Conservation (phyloP, 2,797 vertebrate species). For the Silurus aristotelis region DNA sequence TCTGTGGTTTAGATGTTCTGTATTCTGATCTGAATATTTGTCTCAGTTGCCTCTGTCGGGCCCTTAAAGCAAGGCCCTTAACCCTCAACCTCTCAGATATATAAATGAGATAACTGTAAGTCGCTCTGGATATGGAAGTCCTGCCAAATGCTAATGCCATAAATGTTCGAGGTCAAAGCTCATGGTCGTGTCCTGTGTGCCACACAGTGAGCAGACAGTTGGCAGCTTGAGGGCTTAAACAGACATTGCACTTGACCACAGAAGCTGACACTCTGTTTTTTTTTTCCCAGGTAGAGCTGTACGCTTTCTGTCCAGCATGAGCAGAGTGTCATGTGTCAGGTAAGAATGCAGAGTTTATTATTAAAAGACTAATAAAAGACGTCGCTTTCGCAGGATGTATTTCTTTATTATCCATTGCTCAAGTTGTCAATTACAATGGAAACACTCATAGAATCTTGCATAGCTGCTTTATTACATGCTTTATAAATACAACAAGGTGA, state of each 20-base stretch:
- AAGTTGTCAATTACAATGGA: background rate
- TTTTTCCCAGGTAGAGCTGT: constrained; percentile 18
- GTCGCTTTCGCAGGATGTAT: background rate
- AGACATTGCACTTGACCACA: constrained; percentile 5
- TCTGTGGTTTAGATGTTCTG: too few relatives aligned
- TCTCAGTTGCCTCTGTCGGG: too few relatives aligned
- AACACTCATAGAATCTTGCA: background rate
- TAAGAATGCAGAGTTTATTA: constrained; percentile 1
- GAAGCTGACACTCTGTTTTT: background rate
- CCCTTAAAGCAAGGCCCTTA: too few relatives aligned
- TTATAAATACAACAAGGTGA: constrained; percentile 15
- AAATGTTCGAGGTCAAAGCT: constrained; percentile 14
- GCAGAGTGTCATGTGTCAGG: constrained; percentile 16
- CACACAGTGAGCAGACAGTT: background rate
- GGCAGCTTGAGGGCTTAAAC: background rate
- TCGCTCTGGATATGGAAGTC: too few relatives aligned
- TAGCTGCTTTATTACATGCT: background rate
- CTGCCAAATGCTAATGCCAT: too few relatives aligned
- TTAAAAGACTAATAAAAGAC: too few relatives aligned
- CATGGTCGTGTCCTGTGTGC: background rate
- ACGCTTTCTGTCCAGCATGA: constrained; percentile 36
- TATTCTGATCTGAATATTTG: too few relatives aligned
- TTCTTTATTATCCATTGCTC: background rate
- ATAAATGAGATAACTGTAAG: too few relatives aligned
- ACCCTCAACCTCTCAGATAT: too few relatives aligned